Evolutionary conservation across 2,113 vertebrate species (phyloP), one percentile per base, ranked within the genome.

Genomic region (Gobiocypris rarus): DNA sequence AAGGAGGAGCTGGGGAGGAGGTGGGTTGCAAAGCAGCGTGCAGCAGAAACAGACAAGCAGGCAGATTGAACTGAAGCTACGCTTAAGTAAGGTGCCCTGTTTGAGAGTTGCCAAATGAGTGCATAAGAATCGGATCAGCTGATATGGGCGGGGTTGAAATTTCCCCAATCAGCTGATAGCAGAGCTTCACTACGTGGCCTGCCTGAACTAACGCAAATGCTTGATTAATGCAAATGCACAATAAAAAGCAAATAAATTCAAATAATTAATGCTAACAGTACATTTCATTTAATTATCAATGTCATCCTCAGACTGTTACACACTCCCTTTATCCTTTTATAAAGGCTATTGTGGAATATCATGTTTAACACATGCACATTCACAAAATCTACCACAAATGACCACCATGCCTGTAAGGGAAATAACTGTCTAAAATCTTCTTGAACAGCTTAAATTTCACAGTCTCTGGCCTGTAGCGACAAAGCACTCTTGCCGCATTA

Each of bases 401-500:
- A 63, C 75, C 52, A 77, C 54, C 31, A 41, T 77, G 34, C 22
- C 54, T 77, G 34, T 43, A 77, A 77, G 50, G 75, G 50, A 77
- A 58, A 59, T 15, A 41, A 59, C 75, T 43, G 75, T 77, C 75
- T 77, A 79, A 45, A 63, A 79, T 78, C 13, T 61, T 61, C 76
- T 41, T 45, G 34, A 61, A 59, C 10, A 61, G 41, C 76, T 79
- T 15, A 79, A 28, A 45, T 63, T 63, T 48, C 24, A 61, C 24
- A 65, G 56, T 63, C 38, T 19, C 24, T 63, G 13, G 76, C 76
- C 56, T 63, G 24, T 75, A 45, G 61, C 45, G 28, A 11, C 73
- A 71, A 59, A 73, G 59, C 77, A 71, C 69, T 54, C 45, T 61
- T 41, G 54, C 81, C n/a, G 58, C 78, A 54, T 82, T 85, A 82